Percentiles rank a stretch among this genome's conserved stretches.
Conservation (phyloP, 1,140 invertebrate genomes). For the Brachionus manjavacas region DNA sequence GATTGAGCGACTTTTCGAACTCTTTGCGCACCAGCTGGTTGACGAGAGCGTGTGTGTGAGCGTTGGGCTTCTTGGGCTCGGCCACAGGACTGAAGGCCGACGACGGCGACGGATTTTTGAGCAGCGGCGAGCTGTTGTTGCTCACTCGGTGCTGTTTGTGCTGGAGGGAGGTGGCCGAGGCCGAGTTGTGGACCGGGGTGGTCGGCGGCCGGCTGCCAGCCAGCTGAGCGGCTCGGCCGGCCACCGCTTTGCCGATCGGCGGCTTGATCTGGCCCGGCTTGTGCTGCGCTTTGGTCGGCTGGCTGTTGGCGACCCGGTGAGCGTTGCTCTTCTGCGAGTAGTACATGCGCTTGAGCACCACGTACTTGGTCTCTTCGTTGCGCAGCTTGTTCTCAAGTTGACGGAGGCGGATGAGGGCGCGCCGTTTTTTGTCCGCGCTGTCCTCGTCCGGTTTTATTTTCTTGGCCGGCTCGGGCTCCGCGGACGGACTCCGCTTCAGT, state of each 20-base stretch:
- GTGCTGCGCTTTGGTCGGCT: background rate
- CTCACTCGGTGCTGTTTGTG: background rate
- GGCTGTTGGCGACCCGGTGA: background rate
- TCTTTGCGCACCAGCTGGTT: slow-evolving; percentile 33
- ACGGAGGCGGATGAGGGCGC: background rate
- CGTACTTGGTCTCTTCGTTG: slow-evolving; percentile 21
- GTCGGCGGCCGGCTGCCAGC: background rate
- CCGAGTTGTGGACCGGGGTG: background rate
- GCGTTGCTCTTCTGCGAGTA: slow-evolving; percentile 1
- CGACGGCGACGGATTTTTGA: background rate
- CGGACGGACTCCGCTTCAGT: background rate
- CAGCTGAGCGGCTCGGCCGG: background rate
- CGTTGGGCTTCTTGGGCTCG: background rate
- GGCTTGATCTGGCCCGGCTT: background rate
- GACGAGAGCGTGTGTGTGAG: slow-evolving; percentile 11
- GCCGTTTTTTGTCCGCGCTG: background rate
- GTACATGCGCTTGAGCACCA: slow-evolving; percentile 12
- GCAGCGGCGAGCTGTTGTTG: background rate
- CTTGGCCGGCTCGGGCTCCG: background rate
- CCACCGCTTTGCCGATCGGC: no score
- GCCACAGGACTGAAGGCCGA: background rate
- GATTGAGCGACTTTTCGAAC: slow-evolving; percentile 22
- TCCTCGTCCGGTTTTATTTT: background rate
- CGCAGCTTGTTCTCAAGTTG: background rate
- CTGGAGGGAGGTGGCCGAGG: background rate